phyloP scores from a whole-genome alignment of 2,113 vertebrate genomes.

The Porphyrio hochstetteri region DNA sequence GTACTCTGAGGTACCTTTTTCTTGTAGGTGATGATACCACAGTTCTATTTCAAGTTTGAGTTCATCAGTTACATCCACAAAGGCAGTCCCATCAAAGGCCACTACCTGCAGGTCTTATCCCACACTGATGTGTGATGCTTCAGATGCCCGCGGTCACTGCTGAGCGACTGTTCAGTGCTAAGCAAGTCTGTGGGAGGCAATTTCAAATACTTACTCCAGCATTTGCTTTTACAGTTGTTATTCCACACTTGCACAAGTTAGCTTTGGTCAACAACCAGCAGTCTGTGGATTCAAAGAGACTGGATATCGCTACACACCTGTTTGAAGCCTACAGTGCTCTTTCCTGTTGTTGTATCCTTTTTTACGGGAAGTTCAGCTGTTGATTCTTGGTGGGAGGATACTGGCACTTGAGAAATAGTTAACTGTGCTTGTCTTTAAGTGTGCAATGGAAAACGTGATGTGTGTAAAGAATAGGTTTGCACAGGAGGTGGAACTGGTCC shows the following conservation, averaged over 20 bases:
- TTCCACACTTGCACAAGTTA: constrained; percentile 96
- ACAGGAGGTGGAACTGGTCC: neutral
- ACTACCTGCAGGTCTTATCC: neutral
- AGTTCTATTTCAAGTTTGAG: neutral
- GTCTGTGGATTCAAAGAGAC: constrained; percentile 88
- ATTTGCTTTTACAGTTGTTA: constrained; percentile 85
- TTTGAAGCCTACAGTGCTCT: constrained; percentile 99
- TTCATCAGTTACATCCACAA: neutral
- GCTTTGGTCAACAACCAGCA: constrained; percentile 95
- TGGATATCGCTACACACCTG: constrained; percentile 94
- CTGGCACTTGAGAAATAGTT: neutral
- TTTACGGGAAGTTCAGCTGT: neutral
- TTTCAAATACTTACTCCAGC: neutral
- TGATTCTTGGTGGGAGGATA: neutral
- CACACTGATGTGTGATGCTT: neutral
- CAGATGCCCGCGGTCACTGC: neutral
- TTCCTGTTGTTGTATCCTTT: constrained; percentile 98
- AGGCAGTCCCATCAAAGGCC: neutral
- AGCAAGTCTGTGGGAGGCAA: neutral
- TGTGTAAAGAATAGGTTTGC: neutral
- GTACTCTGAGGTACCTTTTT: neutral
- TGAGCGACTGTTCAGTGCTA: neutral
- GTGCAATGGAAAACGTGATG: neutral
- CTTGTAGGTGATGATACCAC: neutral
- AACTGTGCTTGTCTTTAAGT: neutral